phyloP scores from a whole-genome alignment of 2,888 invertebrate genomes.

The Machimus atricapillus region DNA sequence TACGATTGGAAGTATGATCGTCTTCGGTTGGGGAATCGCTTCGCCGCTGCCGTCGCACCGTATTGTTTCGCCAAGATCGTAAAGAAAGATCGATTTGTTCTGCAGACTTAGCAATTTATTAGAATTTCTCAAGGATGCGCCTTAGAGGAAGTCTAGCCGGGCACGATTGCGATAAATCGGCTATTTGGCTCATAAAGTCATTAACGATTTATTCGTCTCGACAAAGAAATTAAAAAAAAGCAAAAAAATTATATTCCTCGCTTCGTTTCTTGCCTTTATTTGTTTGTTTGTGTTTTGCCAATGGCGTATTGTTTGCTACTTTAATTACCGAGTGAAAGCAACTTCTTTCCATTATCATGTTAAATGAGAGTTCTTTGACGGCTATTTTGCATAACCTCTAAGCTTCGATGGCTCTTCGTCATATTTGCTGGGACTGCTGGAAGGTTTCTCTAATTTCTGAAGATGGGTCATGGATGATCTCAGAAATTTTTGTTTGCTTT shows the following conservation, averaged over 20 bases:
- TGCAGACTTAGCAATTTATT: neutral
- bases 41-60: neutral
- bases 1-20: neutral
- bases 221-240: neutral
- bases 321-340: slow-evolving; percentile 9
- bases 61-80: slow-evolving; percentile 24
- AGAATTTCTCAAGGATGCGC: slow-evolving; percentile 18
- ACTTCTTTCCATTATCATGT: slow-evolving; percentile 7
- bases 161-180: neutral
- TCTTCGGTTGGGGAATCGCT: neutral
- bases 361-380: neutral
- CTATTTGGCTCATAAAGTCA: slow-evolving; percentile 5
- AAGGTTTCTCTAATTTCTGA: neutral
- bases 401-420: neutral
- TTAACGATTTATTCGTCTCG: neutral
- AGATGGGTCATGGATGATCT: neutral
- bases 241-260: neutral
- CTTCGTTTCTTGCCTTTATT: neutral
- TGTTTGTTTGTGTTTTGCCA: neutral
- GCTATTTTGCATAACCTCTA: neutral
- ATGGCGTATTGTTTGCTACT: slow-evolving; percentile 9
- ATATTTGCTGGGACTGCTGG: neutral
- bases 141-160: neutral
- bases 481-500: neutral
- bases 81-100: slow-evolving; percentile 23